Evolutionary conservation across 2,797 vertebrate genomes (phyloP).

Genomic region (Microcaecilia unicolor): DNA sequence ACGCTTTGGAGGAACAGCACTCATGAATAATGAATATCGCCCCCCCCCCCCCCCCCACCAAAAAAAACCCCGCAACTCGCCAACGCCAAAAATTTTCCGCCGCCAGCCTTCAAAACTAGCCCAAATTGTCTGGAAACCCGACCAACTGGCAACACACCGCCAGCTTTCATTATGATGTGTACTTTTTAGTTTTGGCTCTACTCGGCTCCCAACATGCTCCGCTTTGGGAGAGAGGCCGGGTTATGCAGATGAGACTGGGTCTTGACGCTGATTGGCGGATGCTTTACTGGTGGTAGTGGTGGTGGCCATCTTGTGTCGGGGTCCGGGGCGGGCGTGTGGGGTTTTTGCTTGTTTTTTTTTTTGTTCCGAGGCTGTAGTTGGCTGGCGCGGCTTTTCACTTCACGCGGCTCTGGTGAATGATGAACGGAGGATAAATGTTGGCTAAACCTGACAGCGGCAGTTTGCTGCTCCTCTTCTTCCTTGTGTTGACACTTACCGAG

Average conservation of each 20-base stretch:
- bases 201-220: slow-evolving; percentile 1
- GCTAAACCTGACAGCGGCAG: slow-evolving; percentile 88
- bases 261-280: not conserved
- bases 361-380: too few species aligned
- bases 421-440: slow-evolving; percentile 99
- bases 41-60: too few species aligned
- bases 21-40: too few species aligned
- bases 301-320: not conserved
- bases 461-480: slow-evolving; percentile 82
- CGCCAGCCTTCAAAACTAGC: too few species aligned
- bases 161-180: too few species aligned
- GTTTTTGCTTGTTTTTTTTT: not conserved
- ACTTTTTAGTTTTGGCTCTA: too few species aligned
- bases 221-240: not conserved
- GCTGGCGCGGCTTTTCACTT: slow-evolving; percentile 30
- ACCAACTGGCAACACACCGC: too few species aligned
- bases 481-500: slow-evolving; percentile 81
- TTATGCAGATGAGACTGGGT: not conserved
- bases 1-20: too few species aligned
- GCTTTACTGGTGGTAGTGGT: too few species aligned
- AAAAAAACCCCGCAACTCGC: too few species aligned
- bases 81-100: too few species aligned
- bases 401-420: slow-evolving; percentile 66
- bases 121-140: too few species aligned
- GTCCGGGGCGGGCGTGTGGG: not conserved